These are phyloP conservation scores for Tenualosa ilisha DNA, from an alignment of 2,797 vertebrate species.

Conservation along the genomic window DNA sequence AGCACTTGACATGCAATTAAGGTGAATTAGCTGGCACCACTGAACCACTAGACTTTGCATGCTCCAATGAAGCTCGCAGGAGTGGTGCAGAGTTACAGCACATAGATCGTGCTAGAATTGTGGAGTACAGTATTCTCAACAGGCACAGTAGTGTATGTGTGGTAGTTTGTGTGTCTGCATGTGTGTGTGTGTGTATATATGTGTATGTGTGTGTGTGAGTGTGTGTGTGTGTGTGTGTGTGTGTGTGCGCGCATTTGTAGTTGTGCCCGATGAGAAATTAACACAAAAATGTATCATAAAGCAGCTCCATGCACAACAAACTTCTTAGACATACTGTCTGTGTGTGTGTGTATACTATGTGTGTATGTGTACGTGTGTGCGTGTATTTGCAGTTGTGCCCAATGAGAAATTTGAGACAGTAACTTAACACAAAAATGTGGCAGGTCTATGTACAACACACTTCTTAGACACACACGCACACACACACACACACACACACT, in stretches of 20 bases:
- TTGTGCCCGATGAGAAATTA: background rate
- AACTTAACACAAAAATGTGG: background rate
- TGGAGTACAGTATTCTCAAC: background rate
- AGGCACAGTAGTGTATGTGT: slow-evolving; percentile 16
- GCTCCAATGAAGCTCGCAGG: slow-evolving; percentile 45
- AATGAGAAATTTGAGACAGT: background rate
- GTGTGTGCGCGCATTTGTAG: background rate
- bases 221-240: slow-evolving; percentile 5
- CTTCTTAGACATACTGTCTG: slow-evolving; percentile 11
- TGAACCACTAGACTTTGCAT: slow-evolving; percentile 53
- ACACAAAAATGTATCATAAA: background rate
- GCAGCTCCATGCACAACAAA: background rate
- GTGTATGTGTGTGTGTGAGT: slow-evolving; percentile 30
- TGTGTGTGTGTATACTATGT: slow-evolving; percentile 17
- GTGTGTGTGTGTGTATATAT: background rate
- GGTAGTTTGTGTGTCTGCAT: slow-evolving; percentile 2
- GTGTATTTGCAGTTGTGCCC: background rate
- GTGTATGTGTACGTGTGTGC: background rate
- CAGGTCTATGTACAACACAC: background rate
- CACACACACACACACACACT: background rate
- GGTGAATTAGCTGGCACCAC: slow-evolving; percentile 52
- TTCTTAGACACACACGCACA: background rate
- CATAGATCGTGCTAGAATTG: background rate
- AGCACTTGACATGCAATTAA: slow-evolving; percentile 53
- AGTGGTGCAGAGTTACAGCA: slow-evolving; percentile 27